Percentiles rank a stretch among this genome's conserved stretches.
These are phyloP conservation scores for Oscheius myriophilus DNA, from an alignment of 2,888 invertebrate genomes.

Conservation along the genomic window DNA sequence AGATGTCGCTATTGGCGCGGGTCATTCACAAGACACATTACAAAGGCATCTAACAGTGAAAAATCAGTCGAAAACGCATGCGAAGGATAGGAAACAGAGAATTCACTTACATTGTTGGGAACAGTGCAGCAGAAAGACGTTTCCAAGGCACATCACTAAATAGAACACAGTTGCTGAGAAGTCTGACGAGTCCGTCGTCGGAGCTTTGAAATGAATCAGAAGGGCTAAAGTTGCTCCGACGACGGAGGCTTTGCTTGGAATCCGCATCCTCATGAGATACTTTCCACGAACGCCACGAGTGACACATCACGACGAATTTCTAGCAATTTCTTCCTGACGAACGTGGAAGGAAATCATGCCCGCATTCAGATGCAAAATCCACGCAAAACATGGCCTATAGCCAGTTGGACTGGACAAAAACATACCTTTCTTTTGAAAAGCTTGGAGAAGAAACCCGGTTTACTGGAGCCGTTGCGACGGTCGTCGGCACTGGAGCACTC, in stretches of 20 bases:
- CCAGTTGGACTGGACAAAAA: neutral
- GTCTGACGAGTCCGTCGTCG: too few relatives aligned
- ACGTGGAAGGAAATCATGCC: slow-evolving; percentile 13
- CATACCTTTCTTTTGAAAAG: slow-evolving; percentile 65
- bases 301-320: neutral
- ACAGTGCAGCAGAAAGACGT: slow-evolving; percentile 19
- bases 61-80: neutral
- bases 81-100: slow-evolving; percentile 1
- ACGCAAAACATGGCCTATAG: neutral
- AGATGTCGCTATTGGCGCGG: slow-evolving; percentile 15
- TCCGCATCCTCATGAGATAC: neutral
- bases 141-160: slow-evolving; percentile 34
- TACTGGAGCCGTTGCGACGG: slow-evolving; percentile 46
- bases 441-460: slow-evolving; percentile 64
- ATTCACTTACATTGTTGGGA: slow-evolving; percentile 8
- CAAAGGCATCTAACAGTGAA: slow-evolving; percentile 12
- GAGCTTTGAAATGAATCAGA: too few relatives aligned
- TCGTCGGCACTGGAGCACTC: slow-evolving; percentile 51
- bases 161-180: slow-evolving; percentile 4
- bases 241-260: too few relatives aligned
- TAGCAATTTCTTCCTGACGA: too few relatives aligned
- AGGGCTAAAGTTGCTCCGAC: too few relatives aligned
- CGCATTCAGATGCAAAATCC: slow-evolving; percentile 23
- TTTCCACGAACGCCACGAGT: neutral
- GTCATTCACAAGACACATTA: slow-evolving; percentile 16